phyloP scores from a whole-genome alignment of 2,113 vertebrate species.

The Cricetomys ansorgei region DNA sequence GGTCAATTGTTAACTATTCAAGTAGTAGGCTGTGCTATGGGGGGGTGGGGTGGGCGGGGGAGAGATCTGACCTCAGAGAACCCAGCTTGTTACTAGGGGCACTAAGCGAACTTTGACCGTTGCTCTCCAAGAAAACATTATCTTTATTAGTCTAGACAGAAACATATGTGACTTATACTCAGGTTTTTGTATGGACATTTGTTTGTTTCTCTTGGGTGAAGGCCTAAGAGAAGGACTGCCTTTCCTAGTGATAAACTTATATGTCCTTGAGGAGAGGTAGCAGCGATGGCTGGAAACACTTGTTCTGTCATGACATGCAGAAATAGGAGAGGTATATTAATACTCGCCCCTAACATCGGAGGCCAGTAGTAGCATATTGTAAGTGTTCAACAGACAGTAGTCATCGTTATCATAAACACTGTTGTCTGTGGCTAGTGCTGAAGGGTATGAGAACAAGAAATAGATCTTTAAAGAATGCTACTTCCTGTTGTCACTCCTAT shows the following conservation, averaged over 20 bases:
- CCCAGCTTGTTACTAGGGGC: background rate
- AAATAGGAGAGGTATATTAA: background rate
- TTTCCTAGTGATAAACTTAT: background rate
- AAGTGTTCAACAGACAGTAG: background rate
- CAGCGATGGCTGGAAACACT: background rate
- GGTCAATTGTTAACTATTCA: background rate
- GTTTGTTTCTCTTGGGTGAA: constrained; percentile 23
- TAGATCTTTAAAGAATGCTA: background rate
- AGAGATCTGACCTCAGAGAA: background rate
- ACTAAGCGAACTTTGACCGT: background rate
- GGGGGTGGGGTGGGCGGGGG: too few relatives aligned
- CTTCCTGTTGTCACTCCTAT: background rate
- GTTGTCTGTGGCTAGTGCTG: background rate
- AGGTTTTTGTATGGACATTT: background rate
- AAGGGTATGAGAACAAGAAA: background rate
- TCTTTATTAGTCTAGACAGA: background rate
- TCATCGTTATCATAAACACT: background rate
- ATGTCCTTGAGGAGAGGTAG: background rate
- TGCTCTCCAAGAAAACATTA: background rate
- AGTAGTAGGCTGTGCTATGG: too few relatives aligned
- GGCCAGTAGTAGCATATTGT: background rate
- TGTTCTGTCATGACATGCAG: background rate
- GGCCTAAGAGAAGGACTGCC: background rate
- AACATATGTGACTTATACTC: background rate
- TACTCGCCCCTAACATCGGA: background rate